Evolutionary conservation across 2,113 vertebrate species (phyloP), one percentile per base, ranked within the genome.

Genomic region (Ophthalmolycus amberensis): DNA sequence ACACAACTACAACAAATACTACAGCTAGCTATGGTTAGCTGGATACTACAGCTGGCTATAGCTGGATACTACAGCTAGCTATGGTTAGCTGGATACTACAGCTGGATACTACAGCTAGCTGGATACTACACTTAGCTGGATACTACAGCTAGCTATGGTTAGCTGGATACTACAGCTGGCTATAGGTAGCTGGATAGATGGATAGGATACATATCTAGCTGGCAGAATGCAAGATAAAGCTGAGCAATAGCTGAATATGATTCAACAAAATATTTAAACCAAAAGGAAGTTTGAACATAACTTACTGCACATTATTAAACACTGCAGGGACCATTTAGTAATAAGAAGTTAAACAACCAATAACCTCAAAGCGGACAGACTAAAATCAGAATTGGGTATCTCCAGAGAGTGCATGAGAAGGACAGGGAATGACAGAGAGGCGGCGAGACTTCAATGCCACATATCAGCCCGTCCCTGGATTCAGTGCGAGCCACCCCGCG

Each of bases 361-460:
- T 65, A 15, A 69, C 73, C 70, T 82, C 18, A 75, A 75, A 86
- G 66, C 5, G 25, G 22, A 50, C 42, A n/a, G 29, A 79, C 69
- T 81, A 72, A 63, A n/a, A 4, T 52, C 54, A 6, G 46, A 75
- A 40, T 34, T 50, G 29, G 1, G 1, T 37, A 66, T 58, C 20
- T 48, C 16, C 42, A 72, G 25, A 72, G 44, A 82, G 38, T 52
- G 68, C 25, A 50, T 70, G 44, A 79, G 14, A 71, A 84, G n/a
- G 73, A 69, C 77, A 72, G 69, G 52, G 50, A 75, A 25, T 27
- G 59, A 72, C 71, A 67, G 67, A 32, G 59, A 82, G 60, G 69
- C 37, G 12, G 62, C 44, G 70, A 85, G 75, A 73, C 89, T 87
- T 91, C 85, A 92, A 86, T 88, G 91, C 78, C 87, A 89, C 89